Evolutionary conservation across 23 tunicate genomes (phyloP).

Genomic region (Ascidia mentula): DNA sequence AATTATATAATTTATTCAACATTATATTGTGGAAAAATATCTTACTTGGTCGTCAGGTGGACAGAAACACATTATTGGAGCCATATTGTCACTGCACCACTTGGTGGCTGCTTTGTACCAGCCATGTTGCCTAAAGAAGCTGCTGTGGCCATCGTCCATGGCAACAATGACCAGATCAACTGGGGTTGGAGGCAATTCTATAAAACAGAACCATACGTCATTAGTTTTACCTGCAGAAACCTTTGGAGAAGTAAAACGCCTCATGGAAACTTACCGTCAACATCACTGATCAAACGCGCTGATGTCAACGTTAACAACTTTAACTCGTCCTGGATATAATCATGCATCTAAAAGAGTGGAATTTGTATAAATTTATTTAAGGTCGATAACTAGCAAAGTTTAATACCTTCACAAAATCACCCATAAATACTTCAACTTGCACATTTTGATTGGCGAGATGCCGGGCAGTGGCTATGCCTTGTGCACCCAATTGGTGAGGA

Average conservation of each 20-base stretch:
- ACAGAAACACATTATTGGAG: conserved; percentile 72
- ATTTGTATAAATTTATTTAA: background rate
- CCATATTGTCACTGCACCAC: conserved; percentile 67
- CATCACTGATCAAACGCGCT: conserved; percentile 52
- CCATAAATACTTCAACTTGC: conserved; percentile 67
- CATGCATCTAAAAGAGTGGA: conserved; percentile 33
- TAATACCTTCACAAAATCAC: conserved; percentile 75
- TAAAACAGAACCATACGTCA: no score
- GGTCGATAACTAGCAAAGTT: background rate
- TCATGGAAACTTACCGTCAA: conserved; percentile 26
- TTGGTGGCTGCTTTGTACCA: conserved; percentile 54
- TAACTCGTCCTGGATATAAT: conserved; percentile 63
- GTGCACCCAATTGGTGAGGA: conserved; percentile 68
- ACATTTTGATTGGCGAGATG: conserved; percentile 82
- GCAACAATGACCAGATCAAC: conserved; percentile 74
- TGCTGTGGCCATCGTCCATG: conserved; percentile 52
- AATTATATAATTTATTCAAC: no score
- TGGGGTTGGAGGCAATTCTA: conserved; percentile 50
- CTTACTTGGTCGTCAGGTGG: conserved; percentile 46
- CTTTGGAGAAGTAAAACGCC: no score
- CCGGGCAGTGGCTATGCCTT: conserved; percentile 75
- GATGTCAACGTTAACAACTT: conserved; percentile 43
- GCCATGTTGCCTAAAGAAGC: conserved; percentile 39
- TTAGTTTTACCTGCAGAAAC: no score
- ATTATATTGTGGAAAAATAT: no score